Base-by-base conservation (phyloP, 2,888 invertebrate genomes). In the Cyaniris semiargus region DNA sequence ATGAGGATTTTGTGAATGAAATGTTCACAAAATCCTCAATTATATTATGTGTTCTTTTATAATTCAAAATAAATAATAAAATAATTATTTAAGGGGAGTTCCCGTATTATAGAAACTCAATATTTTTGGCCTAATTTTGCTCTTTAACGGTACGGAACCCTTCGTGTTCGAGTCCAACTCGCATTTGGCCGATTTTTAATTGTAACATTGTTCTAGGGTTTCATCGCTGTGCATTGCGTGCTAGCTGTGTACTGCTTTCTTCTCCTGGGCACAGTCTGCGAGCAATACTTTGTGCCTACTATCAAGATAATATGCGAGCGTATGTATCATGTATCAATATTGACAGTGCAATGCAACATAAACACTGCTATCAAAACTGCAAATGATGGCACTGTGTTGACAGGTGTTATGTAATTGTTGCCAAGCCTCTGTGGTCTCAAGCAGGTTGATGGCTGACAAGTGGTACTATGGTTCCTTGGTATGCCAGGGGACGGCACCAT, bases 211-310 rank as follows among this genome's bases (percentile, higher is more conserved):
- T 80, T 78, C 27, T 90, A 95, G 88, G 97, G 97, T 21, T 96
- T 95, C 86, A 94, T 97, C 75, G 82, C 95, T 34, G 82, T 97
- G 48, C 97, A 97, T 88, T 95, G 96, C 81, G 79, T 93, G 60
- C 78, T 94, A 77, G 93, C 93, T 0, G 90, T 96, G 78, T 98
- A 98, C 90, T 95, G 97, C 83, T 98, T 98, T 86, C 93, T 97
- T 60, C 92, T 97, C 56, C 93, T 98, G 79, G 97, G 97, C 8
- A 95, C 96, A 70, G 96, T 97, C 15, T 97, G 98, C 86, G 97
- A 98, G 88, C 97, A 97, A 84, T 98, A 97, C 89, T 98, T 98
- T 88, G 97, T 98, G n/a, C 97, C 98, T 0, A 96, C 97, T 48
- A 96, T 98, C 81, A 97, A 97, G 86, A 95, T 95, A 82, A 96